Evolutionary conservation across 53 echinoderm and acorn worm genomes (phyloP), one percentile per base, ranked within the genome.

Genomic region (Patiria pectinifera): DNA sequence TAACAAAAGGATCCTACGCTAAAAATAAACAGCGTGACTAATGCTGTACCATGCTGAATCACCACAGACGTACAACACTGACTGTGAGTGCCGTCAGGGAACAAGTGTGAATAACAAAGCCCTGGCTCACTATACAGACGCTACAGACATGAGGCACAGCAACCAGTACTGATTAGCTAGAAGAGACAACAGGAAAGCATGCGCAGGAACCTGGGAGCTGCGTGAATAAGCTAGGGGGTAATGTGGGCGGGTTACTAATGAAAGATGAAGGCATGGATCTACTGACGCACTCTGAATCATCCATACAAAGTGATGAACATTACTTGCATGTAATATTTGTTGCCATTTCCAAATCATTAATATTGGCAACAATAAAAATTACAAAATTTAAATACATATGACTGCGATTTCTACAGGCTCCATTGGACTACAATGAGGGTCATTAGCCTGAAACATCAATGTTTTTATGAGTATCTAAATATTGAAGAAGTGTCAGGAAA

Each of bases 231-330:
- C 46, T 35, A 3, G 48, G 3, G 22, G 48, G 44, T 19, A 83
- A 58, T 58, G 83, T 58, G 83, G 83, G 83, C 59, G 23, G 83
- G 83, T 6, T 4, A n/a, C 60, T 79, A 79, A 79, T 79, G 44
- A 61, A 62, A 80, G 47, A 90, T 80, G 69, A 90, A 90, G 22
- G 80, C 66, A 66, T 44, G 62, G 53, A 63, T 71, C 59, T 12
- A 90, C 90, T 90, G 90, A 90, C 80, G 69, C 90, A 90, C 62
- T 44, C 23, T 90, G 90, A 90, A 90, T 90, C 90, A 90, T 61
- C 10, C 80, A 45, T 22, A 82, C 74, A 2, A 74, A 66, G 66
- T 14, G 10, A 14, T 16, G 4, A 23, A 74, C 74, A 23, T 22
- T 74, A 21, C 24, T 74, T n/a, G 14, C 70, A 5, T 18, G 11